Evolutionary conservation across 2,797 vertebrate genomes (phyloP).

Genomic region (Sternotherus odoratus): DNA sequence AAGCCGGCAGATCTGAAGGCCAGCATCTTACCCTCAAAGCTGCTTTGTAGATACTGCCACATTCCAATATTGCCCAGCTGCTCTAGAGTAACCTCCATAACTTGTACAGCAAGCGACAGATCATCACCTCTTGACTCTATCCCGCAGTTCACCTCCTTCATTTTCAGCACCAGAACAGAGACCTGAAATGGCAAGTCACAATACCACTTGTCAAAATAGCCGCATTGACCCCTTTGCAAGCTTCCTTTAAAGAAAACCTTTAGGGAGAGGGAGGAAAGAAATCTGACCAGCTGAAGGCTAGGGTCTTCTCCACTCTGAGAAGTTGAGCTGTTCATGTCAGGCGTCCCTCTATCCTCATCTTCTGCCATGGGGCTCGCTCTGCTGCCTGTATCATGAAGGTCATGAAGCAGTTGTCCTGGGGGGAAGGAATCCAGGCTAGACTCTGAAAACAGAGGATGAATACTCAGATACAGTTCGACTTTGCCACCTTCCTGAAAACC

Average conservation of each 20-base stretch:
- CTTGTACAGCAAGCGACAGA: conserved; percentile 86
- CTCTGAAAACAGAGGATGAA: conserved; percentile 80
- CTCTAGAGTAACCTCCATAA: conserved; percentile 82
- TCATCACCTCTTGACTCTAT: conserved; percentile 88
- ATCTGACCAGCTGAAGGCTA: conserved; percentile 85
- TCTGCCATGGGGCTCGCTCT: conserved; percentile 83
- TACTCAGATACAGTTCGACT: not conserved
- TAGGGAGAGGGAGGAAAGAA: not conserved
- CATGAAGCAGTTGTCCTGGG: conserved; percentile 76
- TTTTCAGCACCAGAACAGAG: conserved; percentile 88
- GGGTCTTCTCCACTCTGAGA: conserved; percentile 89
- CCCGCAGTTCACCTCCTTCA: conserved; percentile 85
- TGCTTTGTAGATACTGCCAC: conserved; percentile 84
- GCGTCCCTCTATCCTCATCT: conserved; percentile 79
- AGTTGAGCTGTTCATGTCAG: conserved; percentile 89
- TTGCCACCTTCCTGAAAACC: not conserved
- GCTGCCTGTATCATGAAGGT: conserved; percentile 55
- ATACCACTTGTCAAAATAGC: not conserved
- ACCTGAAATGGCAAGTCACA: conserved; percentile 81
- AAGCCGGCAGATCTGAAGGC: not conserved
- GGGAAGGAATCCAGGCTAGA: conserved; percentile 86
- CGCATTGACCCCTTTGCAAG: fast-evolving
- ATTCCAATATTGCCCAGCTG: conserved; percentile 88
- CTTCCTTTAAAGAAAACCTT: not conserved
- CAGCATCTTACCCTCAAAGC: conserved; percentile 69